A percentile compares a stretch with the other conserved stretches of the same genome.
Conservation (phyloP, 2,113 vertebrate species). For the Muscicapa adusta region DNA sequence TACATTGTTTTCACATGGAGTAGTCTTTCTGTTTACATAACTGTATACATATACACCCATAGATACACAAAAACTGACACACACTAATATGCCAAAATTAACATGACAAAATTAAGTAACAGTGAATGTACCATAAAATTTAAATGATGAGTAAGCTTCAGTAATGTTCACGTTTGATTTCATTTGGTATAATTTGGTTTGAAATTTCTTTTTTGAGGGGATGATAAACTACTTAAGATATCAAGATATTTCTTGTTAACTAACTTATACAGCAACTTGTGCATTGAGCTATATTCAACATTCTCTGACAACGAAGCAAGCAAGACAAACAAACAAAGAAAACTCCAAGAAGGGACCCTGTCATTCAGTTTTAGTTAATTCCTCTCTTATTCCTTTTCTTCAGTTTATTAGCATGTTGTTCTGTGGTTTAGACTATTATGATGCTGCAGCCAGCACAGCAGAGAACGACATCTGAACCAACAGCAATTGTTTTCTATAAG, state of each 20-base stretch:
- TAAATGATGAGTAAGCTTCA: not conserved
- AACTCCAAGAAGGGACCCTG: not conserved
- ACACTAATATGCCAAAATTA: not conserved
- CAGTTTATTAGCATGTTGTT: not conserved
- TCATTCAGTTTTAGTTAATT: not conserved
- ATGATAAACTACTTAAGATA: not conserved
- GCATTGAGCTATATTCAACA: fast-evolving
- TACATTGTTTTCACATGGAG: not conserved
- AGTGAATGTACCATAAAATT: not conserved
- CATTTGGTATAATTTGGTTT: not conserved
- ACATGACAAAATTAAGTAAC: not conserved
- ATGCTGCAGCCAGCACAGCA: not conserved
- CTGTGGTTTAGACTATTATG: not conserved
- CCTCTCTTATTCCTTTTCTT: not conserved
- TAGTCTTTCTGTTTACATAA: not conserved
- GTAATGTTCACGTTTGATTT: not conserved
- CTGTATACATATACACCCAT: too few relatives aligned
- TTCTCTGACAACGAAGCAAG: not conserved
- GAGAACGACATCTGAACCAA: not conserved
- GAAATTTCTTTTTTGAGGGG: not conserved
- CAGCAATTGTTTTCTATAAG: not conserved
- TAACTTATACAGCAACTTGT: not conserved
- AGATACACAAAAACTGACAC: not conserved
- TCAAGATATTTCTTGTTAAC: not conserved
- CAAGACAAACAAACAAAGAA: not conserved